Base-by-base conservation (phyloP, 2,113 vertebrate species). In the Chloropsis hardwickii region DNA sequence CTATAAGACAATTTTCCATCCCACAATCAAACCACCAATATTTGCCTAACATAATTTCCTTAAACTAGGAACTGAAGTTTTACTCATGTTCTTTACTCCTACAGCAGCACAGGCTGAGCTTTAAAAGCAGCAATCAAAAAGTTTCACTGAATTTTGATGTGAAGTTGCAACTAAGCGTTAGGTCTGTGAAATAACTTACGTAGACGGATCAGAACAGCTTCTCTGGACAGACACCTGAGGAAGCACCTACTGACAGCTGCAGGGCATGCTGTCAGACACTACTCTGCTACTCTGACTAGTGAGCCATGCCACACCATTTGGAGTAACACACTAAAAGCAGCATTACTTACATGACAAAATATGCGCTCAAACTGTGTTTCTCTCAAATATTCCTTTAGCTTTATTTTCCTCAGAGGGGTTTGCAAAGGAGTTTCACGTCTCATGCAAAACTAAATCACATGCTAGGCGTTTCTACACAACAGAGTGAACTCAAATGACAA, bases 381-480 rank as follows among this genome's bases (percentile, higher is more conserved):
- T 86, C 84, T 79, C 82, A 81, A 94, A 81, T 47, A 90, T n/a
- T 73, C 65, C 37, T 50, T 86, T 50, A 44, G 35, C 10, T 84
- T 69, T 56, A 61, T 28, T 54, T 71, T 93, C 89, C 95, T 91
- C 84, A 25, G 28, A 76, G 42, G 56, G 86, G 40, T 96, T 95
- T 78, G 82, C 74, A 92, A 82, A 92, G 54, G 85, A 92, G 57
- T 60, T 92, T 70, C 14, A n/a, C 90, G 31, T 95, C 89, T 95
- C 97, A 97, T 98, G 97, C 97, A 97, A 94, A 97, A 82, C 91
- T 95, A 81, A 91, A 80, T 92, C 95, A 93, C 97, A 97, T 98
- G 97, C 92, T 94, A 81, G 83, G 89, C 87, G 6, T 82, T 97
- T 81, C 54, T 96, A 85, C 7, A 21, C 85, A 92, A 92, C 67